Evolutionary conservation across 2,113 vertebrate species (phyloP), one percentile per base, ranked within the genome.

Genomic region (Silurus meridionalis): DNA sequence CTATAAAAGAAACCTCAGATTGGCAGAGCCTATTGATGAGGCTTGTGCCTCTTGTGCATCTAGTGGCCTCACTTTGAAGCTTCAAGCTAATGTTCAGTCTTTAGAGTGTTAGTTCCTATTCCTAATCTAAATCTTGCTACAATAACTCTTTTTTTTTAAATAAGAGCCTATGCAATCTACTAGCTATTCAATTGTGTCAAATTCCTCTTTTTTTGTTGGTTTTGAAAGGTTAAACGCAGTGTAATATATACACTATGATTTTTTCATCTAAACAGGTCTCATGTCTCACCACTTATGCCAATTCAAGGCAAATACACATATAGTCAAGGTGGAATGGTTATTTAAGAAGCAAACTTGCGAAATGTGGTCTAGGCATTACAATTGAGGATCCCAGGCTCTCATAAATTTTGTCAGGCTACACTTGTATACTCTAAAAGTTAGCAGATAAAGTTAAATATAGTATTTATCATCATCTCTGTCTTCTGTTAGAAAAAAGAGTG

Each of bases 291-390:
- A 83, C 28, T 79, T 82, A 60, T 86, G 89, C 84, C 88, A 91
- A 89, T 74, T 88, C 58, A 84, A 90, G 15, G 81, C 85, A 86
- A 88, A 82, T 83, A 69, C 88, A 90, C 92, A 85, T 52, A 90
- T 89, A 90, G 61, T 52, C 83, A 66, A 84, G 57, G 19, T 25
- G 90, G 85, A 25, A 23, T 91, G 86, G 90, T 61, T 6, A 23
- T 91, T 87, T 93, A 92, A 92, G 86, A 72, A 93, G 81, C 37
- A 25, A 91, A 92, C 88, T 52, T 57, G 14, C 37, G 84, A 93
- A 94, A 94, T 91, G 50, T 0, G 88, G 88, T 86, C 90, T 93
- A 93, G 19, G 25, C 19, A 74, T 83, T 61, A 82, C 71, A 66
- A n/a, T 52, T 83, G 77, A 61, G 28, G 53, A 23, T 86, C 63